Conservation (phyloP, 2,888 invertebrate genomes). For the Laspeyria flexula region DNA sequence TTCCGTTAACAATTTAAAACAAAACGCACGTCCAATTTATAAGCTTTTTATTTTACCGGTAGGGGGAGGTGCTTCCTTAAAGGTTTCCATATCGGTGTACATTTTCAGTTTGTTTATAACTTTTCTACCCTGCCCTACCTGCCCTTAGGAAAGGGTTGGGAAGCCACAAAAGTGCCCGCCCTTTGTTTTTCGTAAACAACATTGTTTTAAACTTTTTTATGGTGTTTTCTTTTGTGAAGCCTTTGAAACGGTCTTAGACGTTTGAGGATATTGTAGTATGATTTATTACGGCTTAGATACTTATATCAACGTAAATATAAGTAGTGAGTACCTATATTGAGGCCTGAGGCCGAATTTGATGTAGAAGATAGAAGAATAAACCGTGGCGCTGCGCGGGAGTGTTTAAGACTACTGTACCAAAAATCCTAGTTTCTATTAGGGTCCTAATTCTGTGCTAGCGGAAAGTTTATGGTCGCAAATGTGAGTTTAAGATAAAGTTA, state of each 20-base stretch:
- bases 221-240: neutral
- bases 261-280: neutral
- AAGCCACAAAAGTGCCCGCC: slow-evolving; percentile 67
- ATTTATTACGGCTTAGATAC: too few relatives aligned
- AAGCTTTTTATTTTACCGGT: slow-evolving; percentile 65
- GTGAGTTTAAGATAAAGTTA: too few relatives aligned
- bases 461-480: too few relatives aligned
- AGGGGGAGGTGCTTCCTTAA: slow-evolving; percentile 79
- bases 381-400: too few relatives aligned
- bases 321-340: too few relatives aligned
- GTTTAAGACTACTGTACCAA: too few relatives aligned
- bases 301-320: too few relatives aligned
- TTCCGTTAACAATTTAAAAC: slow-evolving; percentile 5
- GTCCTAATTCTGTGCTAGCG: too few relatives aligned
- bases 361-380: too few relatives aligned
- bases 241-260: neutral
- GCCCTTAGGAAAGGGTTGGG: slow-evolving; percentile 65
- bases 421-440: too few relatives aligned
- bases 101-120: slow-evolving; percentile 58
- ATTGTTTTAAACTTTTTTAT: slow-evolving; percentile 7
- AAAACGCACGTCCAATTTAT: slow-evolving; percentile 42
- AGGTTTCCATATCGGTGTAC: slow-evolving; percentile 76
- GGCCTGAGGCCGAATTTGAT: too few relatives aligned
- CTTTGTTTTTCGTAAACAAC: slow-evolving; percentile 18
- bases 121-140: slow-evolving; percentile 41